Conservation (phyloP, 2,797 vertebrate genomes). For the Cyclura pinguis region DNA sequence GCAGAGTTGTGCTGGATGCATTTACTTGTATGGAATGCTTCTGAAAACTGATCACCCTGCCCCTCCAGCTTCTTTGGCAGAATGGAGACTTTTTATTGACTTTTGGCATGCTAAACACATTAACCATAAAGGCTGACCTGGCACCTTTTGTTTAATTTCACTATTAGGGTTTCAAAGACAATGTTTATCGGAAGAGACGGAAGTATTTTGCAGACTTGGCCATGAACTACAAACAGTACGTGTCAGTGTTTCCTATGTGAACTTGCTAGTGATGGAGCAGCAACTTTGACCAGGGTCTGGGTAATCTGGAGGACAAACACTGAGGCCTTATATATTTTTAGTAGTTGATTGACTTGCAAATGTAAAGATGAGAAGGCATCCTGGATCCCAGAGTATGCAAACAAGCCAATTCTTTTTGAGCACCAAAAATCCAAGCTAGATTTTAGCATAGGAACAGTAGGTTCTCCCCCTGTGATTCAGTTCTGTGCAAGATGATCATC, state of each 20-base stretch:
- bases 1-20: background rate
- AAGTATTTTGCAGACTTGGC: conserved; percentile 96
- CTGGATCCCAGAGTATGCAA: too few relatives aligned
- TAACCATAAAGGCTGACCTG: conserved; percentile 5
- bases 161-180: conserved; percentile 95
- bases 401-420: background rate
- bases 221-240: conserved; percentile 93
- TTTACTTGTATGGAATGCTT: background rate
- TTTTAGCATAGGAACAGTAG: background rate
- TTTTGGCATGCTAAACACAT: background rate
- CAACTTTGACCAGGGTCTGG: background rate
- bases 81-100: conserved; percentile 13
- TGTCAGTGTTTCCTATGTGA: conserved; percentile 49
- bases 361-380: background rate
- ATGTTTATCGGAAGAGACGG: conserved; percentile 92
- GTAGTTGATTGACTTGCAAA: background rate
- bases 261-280: conserved; percentile 19
- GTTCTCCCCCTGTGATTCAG: too few relatives aligned
- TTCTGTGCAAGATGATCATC: background rate
- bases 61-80: background rate
- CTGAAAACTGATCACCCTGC: background rate
- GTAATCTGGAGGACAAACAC: background rate
- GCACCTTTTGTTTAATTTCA: conserved; percentile 35
- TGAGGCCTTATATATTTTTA: background rate
- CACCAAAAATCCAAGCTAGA: background rate